Conservation (phyloP, 2,797 vertebrate species). For the Enteromius paludinosus region DNA sequence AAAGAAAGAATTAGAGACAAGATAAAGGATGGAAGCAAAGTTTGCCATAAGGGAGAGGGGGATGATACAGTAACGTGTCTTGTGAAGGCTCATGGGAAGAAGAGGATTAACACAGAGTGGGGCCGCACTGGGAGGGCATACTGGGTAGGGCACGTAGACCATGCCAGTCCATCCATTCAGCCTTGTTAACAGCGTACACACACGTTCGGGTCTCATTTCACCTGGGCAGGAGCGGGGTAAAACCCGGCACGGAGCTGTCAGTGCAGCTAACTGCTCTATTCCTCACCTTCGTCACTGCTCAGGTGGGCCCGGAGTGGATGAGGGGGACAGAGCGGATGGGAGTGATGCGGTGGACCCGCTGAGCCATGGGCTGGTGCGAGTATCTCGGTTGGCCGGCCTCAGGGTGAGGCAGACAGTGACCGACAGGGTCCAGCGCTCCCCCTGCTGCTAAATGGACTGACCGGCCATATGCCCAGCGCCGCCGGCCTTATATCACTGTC, state of each 20-base stretch:
- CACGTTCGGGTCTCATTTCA: constrained; percentile 41
- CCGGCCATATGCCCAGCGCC: constrained; percentile 81
- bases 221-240: background rate
- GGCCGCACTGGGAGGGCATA: constrained; percentile 31
- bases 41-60: constrained; percentile 63
- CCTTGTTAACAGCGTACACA: constrained; percentile 73
- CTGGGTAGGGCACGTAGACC: constrained; percentile 44
- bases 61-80: constrained; percentile 72
- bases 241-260: background rate
- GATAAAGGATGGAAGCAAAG: constrained; percentile 48
- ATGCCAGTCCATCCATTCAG: constrained; percentile 67
- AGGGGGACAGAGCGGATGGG: constrained; percentile 18
- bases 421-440: constrained; percentile 80
- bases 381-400: constrained; percentile 62
- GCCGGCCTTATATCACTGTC: constrained; percentile 77
- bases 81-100: constrained; percentile 65
- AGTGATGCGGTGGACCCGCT: constrained; percentile 28
- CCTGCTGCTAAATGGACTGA: constrained; percentile 85
- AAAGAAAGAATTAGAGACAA: constrained; percentile 55
- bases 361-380: constrained; percentile 57
- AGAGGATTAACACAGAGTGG: constrained; percentile 51
- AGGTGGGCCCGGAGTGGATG: constrained; percentile 40
- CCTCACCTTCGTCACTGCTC: constrained; percentile 11
- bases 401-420: constrained; percentile 79
- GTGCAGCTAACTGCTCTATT: background rate